Percentiles rank a stretch among this genome's conserved stretches.
These are phyloP conservation scores for Archegozetes longisetosus DNA, from an alignment of 1,140 invertebrate species.

Conservation along the genomic window DNA sequence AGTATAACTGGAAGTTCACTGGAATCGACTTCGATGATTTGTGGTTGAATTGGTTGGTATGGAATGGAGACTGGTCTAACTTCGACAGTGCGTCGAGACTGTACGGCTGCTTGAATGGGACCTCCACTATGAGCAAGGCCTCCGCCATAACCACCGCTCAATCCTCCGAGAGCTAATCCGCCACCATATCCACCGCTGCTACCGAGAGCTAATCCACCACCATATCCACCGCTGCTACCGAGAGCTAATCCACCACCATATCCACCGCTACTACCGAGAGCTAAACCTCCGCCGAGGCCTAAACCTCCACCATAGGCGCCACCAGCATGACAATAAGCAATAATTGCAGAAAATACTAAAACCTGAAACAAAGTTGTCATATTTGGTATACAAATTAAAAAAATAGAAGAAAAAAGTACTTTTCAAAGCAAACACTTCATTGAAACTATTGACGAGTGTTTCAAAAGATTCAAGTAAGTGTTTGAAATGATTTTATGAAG, in stretches of 20 bases:
- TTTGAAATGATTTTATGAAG: not conserved
- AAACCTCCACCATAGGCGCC: not conserved
- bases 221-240: not conserved
- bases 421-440: not conserved
- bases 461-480: not conserved
- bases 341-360: not conserved
- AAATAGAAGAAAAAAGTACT: not conserved
- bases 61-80: conserved; percentile 4
- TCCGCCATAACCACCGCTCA: not conserved
- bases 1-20: conserved; percentile 3
- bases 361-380: not conserved
- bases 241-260: not conserved
- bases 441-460: not conserved
- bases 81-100: conserved; percentile 6
- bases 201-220: not conserved
- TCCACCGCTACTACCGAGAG: not conserved
- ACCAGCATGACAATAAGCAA: not conserved
- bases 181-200: not conserved
- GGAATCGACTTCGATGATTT: conserved; percentile 5
- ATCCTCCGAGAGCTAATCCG: not conserved
- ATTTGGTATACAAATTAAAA: not conserved
- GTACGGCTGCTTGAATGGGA: conserved; percentile 1
- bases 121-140: not conserved
- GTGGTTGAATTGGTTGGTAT: conserved; percentile 3
- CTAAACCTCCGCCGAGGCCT: not conserved